Percentiles rank a stretch among this genome's conserved stretches.
Evolutionary conservation across 1,140 invertebrate species (phyloP).

Genomic region (Chelonus insularis): DNA sequence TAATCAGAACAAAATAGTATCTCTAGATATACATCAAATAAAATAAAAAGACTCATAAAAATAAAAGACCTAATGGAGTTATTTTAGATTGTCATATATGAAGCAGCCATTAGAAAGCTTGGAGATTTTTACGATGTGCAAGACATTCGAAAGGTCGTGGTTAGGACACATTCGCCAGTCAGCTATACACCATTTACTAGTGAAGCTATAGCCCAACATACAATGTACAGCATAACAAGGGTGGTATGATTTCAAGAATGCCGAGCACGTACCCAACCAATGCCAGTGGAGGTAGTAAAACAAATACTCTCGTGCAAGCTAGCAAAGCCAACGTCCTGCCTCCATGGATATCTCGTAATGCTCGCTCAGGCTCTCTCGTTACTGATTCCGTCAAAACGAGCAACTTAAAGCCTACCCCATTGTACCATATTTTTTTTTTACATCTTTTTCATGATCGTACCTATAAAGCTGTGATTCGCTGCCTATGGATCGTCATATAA

Average conservation of each 20-base stretch:
- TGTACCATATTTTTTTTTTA: too few relatives aligned
- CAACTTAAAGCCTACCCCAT: too few relatives aligned
- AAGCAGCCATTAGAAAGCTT: slow-evolving; percentile 45
- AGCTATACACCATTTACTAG: too few relatives aligned
- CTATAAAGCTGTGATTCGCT: too few relatives aligned
- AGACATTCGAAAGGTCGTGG: slow-evolving; percentile 23
- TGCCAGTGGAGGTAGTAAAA: slow-evolving; percentile 59
- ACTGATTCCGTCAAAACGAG: not conserved
- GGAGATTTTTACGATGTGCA: slow-evolving; percentile 44
- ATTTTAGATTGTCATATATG: slow-evolving; percentile 29
- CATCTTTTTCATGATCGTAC: too few relatives aligned
- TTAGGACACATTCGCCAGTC: not conserved
- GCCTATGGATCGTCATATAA: too few relatives aligned
- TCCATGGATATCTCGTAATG: not conserved
- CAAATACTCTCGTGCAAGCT: slow-evolving; percentile 51
- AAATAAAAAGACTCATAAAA: too few relatives aligned
- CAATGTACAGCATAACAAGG: slow-evolving; percentile 44
- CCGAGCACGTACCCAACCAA: slow-evolving; percentile 60
- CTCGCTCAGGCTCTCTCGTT: not conserved
- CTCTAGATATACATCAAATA: too few relatives aligned
- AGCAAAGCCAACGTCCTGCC: slow-evolving; percentile 28
- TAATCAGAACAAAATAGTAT: too few relatives aligned
- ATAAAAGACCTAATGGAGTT: slow-evolving; percentile 30
- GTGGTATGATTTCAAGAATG: slow-evolving; percentile 57
- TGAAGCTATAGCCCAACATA: not conserved